Evolutionary conservation across 2,888 invertebrate species (phyloP).

Genomic region (Caenorhabditis uteleia): DNA sequence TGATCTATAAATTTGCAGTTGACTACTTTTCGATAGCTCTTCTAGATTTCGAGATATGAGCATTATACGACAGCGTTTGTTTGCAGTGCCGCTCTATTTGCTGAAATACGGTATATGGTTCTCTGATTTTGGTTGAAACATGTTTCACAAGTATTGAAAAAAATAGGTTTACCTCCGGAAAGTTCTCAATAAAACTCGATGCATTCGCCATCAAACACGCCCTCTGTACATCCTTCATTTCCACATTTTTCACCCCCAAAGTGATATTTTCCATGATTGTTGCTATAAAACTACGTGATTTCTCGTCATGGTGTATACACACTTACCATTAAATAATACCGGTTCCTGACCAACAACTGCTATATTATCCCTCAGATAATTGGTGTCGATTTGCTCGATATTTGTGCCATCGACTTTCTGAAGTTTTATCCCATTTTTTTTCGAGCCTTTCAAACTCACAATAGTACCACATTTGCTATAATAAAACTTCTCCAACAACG

Average conservation of each 20-base stretch:
- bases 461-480: slow-evolving; percentile 66
- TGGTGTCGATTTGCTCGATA: slow-evolving; percentile 32
- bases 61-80: too few relatives aligned
- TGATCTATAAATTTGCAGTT: too few relatives aligned
- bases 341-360: slow-evolving; percentile 60
- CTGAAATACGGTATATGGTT: too few relatives aligned
- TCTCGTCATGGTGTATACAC: too few relatives aligned
- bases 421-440: not conserved
- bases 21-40: too few relatives aligned
- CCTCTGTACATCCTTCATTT: slow-evolving; percentile 37
- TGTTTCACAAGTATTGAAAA: not conserved
- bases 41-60: too few relatives aligned
- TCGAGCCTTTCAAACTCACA: slow-evolving; percentile 20
- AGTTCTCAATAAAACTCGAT: slow-evolving; percentile 45
- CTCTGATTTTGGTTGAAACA: too few relatives aligned
- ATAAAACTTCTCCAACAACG: slow-evolving; percentile 70
- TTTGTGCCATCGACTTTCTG: slow-evolving; percentile 43
- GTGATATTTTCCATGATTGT: slow-evolving; percentile 46
- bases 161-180: slow-evolving; percentile 23
- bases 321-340: slow-evolving; percentile 40
- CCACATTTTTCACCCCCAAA: slow-evolving; percentile 36
- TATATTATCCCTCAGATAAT: slow-evolving; percentile 50
- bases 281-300: slow-evolving; percentile 29
- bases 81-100: too few relatives aligned
- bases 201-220: slow-evolving; percentile 51